A percentile compares a stretch with the other conserved stretches of the same genome.
Evolutionary conservation across 2,797 vertebrate genomes (phyloP).

Genomic region (Heteromormyrus szaboi): DNA sequence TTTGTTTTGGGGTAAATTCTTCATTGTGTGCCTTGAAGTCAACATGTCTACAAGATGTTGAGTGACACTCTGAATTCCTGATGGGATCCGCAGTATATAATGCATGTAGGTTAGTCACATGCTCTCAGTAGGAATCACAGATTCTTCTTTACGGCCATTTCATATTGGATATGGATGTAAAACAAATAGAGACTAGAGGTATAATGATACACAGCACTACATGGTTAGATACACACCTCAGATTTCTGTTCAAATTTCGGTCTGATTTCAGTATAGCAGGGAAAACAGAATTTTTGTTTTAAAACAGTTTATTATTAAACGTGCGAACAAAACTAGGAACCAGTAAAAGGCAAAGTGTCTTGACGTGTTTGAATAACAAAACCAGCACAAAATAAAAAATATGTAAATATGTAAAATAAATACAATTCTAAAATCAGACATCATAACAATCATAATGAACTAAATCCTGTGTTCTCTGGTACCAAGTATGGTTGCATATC

Average conservation of each 20-base stretch:
- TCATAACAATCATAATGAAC: background rate
- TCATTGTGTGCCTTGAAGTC: background rate
- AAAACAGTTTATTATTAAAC: background rate
- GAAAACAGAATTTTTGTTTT: background rate
- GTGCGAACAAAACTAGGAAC: background rate
- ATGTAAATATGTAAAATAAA: background rate
- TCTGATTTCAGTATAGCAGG: background rate
- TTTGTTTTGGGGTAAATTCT: background rate
- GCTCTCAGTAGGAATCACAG: background rate
- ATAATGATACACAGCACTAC: background rate
- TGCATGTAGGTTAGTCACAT: background rate
- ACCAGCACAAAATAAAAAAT: background rate
- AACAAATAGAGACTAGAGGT: background rate
- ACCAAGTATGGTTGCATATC: background rate
- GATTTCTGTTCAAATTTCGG: background rate
- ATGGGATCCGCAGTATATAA: background rate
- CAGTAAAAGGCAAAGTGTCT: background rate
- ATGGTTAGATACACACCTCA: background rate
- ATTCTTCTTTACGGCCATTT: background rate
- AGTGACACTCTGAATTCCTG: background rate
- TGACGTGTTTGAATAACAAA: background rate
- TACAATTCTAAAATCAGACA: background rate
- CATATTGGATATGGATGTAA: background rate
- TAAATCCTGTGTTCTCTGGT: background rate
- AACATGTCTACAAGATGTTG: background rate